Base-by-base conservation (phyloP, 2,797 vertebrate species). In the Pygocentrus nattereri region DNA sequence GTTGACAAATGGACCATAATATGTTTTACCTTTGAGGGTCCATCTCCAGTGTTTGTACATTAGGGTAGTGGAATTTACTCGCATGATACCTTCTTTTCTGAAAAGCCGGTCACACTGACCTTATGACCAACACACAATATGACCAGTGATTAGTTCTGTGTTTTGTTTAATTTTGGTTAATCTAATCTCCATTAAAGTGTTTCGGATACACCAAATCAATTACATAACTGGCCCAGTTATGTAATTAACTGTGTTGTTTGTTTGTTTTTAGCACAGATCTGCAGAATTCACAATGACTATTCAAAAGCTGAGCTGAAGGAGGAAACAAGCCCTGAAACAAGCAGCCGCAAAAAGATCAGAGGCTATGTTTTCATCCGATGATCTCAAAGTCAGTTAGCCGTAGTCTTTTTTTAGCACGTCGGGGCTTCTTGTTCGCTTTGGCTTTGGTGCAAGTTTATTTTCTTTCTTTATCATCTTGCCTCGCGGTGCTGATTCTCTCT, bases 391-490 rank as follows among this genome's bases (percentile, higher is more conserved):
- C 34, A 67, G 16, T 41, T 41, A 38, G 31, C 64, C 34, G n/a
- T 4, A 67, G 34, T 41, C 64, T 67, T 67, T 67, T 67, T 67
- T 67, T 67, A 67, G 64, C 31, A n/a, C 10, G 34, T 21, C 16
- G 34, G 41, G 64, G 64, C 30, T 34, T 34, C 30, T 18, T 21
- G 30, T 65, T 10, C 16, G 30, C 25, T 21, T 41, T 13, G 30
- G 64, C 8, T 34, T 41, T 13, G 16, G 64, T 8, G 34, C 1
- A 27, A 38, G 8, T 19, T 11, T 72, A 30, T 41, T 15, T 71
- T 13, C 8, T n/a, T 23, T 0, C 38, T 25, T 25, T 49, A 38
- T 27, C 47, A 18, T n/a, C 18, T 69, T 27, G 41, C 44, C 44
- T 70, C 68, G 18, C 47, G 44, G 23, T 27, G 44, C 68, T 70